phyloP scores from a whole-genome alignment of 2,113 vertebrate genomes.

The Corvus hawaiiensis region DNA sequence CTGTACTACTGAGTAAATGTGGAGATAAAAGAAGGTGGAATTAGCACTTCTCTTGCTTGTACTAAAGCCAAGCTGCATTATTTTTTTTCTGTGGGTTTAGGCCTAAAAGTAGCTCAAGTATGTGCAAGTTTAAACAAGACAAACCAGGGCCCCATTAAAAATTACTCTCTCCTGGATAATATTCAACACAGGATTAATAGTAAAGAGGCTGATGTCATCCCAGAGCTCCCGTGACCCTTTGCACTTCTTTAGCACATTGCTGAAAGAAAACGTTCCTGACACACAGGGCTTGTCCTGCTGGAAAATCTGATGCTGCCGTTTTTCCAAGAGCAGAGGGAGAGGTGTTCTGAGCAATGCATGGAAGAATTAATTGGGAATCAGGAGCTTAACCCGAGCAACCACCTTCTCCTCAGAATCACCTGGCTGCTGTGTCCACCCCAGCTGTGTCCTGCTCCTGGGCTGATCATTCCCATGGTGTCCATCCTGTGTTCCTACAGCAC shows the following conservation, averaged over 20 bases:
- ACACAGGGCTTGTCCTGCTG: neutral
- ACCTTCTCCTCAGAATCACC: neutral
- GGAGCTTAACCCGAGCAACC: neutral
- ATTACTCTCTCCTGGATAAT: constrained; percentile 67
- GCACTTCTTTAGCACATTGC: neutral
- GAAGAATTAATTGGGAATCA: neutral
- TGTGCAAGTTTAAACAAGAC: constrained; percentile 67
- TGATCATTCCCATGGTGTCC: neutral
- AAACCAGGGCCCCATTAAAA: constrained; percentile 54
- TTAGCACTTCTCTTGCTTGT: constrained; percentile 37
- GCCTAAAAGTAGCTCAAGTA: constrained; percentile 64
- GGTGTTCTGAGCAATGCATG: accelerated
- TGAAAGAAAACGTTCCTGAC: neutral
- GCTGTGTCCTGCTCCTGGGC: accelerated
- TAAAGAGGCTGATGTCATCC: constrained; percentile 56
- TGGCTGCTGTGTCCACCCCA: neutral
- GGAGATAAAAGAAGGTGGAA: constrained; percentile 55
- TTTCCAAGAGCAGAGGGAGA: neutral
- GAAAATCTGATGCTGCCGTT: neutral
- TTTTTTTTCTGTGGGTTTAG: constrained; percentile 60
- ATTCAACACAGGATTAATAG: constrained; percentile 63
- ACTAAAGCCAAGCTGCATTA: constrained; percentile 35
- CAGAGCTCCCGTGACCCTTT: constrained; percentile 35
- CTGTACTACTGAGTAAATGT: constrained; percentile 23
- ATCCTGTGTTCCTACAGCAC: accelerated